Evolutionary conservation across 2,113 vertebrate genomes (phyloP).

Genomic region (Ascaphus truei): DNA sequence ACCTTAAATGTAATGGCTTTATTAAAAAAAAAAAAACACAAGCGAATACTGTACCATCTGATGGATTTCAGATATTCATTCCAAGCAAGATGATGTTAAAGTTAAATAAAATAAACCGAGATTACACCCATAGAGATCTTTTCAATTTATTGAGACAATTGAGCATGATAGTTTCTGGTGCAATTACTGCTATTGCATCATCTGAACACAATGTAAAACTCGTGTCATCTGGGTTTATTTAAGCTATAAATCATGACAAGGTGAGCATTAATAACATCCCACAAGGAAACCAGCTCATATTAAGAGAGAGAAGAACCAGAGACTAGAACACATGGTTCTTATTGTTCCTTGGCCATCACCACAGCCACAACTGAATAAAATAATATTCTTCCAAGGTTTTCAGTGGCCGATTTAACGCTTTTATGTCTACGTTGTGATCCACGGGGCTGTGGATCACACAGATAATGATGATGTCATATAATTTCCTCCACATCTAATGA

Average conservation of each 20-base stretch:
- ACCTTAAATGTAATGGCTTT: constrained; percentile 48
- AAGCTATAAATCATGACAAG: constrained; percentile 39
- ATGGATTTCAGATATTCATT: constrained; percentile 52
- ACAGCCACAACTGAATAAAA: constrained; percentile 18
- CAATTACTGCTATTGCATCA: not conserved
- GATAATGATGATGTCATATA: constrained; percentile 11
- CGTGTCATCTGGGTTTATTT: constrained; percentile 22
- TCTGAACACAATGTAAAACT: constrained; percentile 13
- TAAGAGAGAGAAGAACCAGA: not conserved
- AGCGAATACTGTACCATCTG: constrained; percentile 41
- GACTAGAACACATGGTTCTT: constrained; percentile 6
- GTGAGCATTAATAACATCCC: constrained; percentile 21
- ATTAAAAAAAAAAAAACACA: constrained; percentile 52
- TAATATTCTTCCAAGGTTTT: constrained; percentile 14
- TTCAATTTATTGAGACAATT: constrained; percentile 14
- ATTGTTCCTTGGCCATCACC: constrained; percentile 5
- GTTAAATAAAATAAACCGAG: constrained; percentile 48
- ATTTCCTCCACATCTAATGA: constrained; percentile 3
- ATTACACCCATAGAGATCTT: constrained; percentile 34
- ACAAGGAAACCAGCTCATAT: not conserved
- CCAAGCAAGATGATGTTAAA: constrained; percentile 34
- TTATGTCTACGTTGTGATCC: not conserved
- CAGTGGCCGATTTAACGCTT: constrained; percentile 12
- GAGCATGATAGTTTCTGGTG: constrained; percentile 16
- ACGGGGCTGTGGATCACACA: constrained; percentile 20